Evolutionary conservation across 2,888 invertebrate genomes (phyloP).

Genomic region (Drosophila fulvimacula): DNA sequence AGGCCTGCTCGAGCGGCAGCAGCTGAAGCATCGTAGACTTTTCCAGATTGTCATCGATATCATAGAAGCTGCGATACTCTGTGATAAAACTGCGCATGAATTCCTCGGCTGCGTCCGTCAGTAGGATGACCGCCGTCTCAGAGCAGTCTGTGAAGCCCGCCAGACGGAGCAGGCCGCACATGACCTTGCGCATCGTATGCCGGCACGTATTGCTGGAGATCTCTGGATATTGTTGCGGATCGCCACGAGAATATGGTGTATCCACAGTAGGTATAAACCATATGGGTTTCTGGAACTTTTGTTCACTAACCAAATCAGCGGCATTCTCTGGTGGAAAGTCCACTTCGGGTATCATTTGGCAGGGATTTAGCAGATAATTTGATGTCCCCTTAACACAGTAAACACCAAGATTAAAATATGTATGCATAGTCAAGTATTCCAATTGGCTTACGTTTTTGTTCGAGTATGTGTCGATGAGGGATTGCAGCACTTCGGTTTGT

Average conservation of each 20-base stretch:
- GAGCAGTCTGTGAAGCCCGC: slow-evolving; percentile 83
- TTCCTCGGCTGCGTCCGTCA: slow-evolving; percentile 83
- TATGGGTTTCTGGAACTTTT: slow-evolving; percentile 83
- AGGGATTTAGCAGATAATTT: slow-evolving; percentile 83
- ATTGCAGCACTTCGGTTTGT: slow-evolving; percentile 84
- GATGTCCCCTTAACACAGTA: slow-evolving; percentile 76
- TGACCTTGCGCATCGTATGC: slow-evolving; percentile 80
- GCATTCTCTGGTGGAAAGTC: slow-evolving; percentile 84
- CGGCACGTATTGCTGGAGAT: slow-evolving; percentile 75
- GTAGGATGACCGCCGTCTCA: slow-evolving; percentile 79
- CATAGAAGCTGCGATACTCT: slow-evolving; percentile 61
- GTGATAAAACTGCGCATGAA: slow-evolving; percentile 80
- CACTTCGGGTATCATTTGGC: slow-evolving; percentile 84
- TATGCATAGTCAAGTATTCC: too few species aligned
- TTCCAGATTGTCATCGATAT: slow-evolving; percentile 49
- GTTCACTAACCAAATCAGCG: slow-evolving; percentile 80
- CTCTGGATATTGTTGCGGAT: slow-evolving; percentile 72
- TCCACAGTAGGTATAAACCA: slow-evolving; percentile 83
- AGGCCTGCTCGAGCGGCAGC: slow-evolving; percentile 80
- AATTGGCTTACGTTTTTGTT: slow-evolving; percentile 81
- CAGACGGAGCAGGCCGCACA: slow-evolving; percentile 83
- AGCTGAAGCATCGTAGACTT: slow-evolving; percentile 66
- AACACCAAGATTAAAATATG: not conserved
- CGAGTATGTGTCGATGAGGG: slow-evolving; percentile 84
- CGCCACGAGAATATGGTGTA: slow-evolving; percentile 80